Percentiles rank a stretch among this genome's conserved stretches.
Conservation (phyloP, 2,113 vertebrate species). For the Erinaceus europaeus region DNA sequence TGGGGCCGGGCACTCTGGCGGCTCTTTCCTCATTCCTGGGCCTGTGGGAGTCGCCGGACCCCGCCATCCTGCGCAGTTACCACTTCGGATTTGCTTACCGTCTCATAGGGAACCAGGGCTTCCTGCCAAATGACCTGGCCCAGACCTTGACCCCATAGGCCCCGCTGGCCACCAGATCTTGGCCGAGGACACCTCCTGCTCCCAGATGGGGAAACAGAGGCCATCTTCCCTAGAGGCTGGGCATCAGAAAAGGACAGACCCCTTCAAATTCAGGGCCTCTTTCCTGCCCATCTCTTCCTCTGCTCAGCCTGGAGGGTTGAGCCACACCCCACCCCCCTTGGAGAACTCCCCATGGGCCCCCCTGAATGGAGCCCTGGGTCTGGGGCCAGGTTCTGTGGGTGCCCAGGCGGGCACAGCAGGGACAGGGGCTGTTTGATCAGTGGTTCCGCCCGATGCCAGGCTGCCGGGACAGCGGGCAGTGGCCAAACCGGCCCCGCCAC, state of each 20-base stretch:
- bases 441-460: conserved; percentile 46
- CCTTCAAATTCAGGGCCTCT: rapidly evolving
- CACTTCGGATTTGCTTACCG: conserved; percentile 56
- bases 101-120: conserved; percentile 43
- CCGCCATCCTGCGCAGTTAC: conserved; percentile 66
- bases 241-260: not conserved
- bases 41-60: conserved; percentile 78
- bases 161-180: not conserved
- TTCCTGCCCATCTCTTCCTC: rapidly evolving
- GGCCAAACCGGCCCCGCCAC: conserved; percentile 83
- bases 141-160: not conserved
- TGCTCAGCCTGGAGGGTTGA: rapidly evolving
- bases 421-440: conserved; percentile 60
- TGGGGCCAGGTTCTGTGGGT: not conserved
- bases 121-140: conserved; percentile 34
- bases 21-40: conserved; percentile 85
- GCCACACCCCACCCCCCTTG: too few relatives aligned
- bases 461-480: conserved; percentile 73
- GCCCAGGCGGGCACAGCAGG: not conserved
- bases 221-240: rapidly evolving
- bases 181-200: not conserved
- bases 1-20: conserved; percentile 53
- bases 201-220: conserved; percentile 14
- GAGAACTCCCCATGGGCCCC: not conserved
- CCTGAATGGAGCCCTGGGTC: not conserved